Conservation (phyloP, 2,888 invertebrate genomes). For the Geophilus truncorum region DNA sequence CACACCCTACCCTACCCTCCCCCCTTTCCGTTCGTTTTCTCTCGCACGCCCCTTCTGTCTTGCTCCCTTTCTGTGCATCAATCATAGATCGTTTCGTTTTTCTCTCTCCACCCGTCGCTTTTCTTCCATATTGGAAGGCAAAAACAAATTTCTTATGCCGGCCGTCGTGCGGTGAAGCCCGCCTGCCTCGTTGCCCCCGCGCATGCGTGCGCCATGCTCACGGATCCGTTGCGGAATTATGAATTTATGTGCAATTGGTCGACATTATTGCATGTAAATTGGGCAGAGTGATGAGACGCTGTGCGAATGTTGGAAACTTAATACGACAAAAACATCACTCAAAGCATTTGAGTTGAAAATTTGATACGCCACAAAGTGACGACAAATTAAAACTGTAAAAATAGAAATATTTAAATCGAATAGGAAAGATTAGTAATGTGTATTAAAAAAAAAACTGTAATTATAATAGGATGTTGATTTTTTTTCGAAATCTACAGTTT, state of each 20-base stretch:
- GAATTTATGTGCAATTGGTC: constrained; percentile 12
- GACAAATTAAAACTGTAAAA: too few species aligned
- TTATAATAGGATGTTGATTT: too few species aligned
- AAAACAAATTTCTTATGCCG: not conserved
- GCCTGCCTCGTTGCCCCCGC: not conserved
- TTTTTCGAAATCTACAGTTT: too few species aligned
- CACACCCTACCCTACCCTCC: too few species aligned
- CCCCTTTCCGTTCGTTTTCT: too few species aligned
- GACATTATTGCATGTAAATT: constrained; percentile 17
- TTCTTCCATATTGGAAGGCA: not conserved
- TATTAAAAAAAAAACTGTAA: too few species aligned
- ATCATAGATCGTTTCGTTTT: not conserved
- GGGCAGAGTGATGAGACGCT: not conserved
- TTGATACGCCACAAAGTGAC: too few species aligned
- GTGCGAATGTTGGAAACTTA: not conserved
- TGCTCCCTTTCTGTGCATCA: not conserved
- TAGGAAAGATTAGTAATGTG: too few species aligned
- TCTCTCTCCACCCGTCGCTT: too few species aligned
- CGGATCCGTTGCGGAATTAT: not conserved
- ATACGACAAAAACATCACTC: not conserved
- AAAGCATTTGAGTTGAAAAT: too few species aligned
- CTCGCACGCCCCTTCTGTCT: too few species aligned
- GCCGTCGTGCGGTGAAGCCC: not conserved
- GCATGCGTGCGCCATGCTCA: not conserved
- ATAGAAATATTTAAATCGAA: too few species aligned